Evolutionary conservation across 2,113 vertebrate species (phyloP).

Genomic region (Orthonyx spaldingii): DNA sequence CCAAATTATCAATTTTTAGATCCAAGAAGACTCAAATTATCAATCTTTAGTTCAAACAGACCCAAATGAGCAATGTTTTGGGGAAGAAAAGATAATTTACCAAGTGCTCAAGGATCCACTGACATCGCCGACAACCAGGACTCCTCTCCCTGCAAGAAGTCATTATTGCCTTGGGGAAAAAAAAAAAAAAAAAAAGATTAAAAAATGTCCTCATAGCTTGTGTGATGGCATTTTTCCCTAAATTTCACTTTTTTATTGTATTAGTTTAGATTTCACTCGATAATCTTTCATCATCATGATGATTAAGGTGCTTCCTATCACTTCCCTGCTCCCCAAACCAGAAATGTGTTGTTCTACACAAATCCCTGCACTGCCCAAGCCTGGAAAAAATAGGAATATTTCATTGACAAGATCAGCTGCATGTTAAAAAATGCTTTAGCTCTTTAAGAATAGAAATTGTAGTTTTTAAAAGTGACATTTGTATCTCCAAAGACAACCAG

Average conservation of each 20-base stretch:
- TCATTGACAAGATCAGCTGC: not conserved
- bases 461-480: too few species aligned
- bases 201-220: too few species aligned
- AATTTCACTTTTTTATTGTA: not conserved
- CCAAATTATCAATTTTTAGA: too few species aligned
- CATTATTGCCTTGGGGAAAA: too few species aligned
- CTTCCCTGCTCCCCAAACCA: not conserved
- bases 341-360: accelerated
- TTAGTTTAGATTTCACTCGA: not conserved
- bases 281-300: not conserved
- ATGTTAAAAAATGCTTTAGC: not conserved
- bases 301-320: not conserved
- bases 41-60: too few species aligned
- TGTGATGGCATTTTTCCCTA: not conserved
- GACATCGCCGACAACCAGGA: too few species aligned
- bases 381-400: accelerated
- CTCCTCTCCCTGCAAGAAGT: too few species aligned
- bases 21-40: too few species aligned
- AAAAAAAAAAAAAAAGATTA: too few species aligned
- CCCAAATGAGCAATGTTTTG: too few species aligned
- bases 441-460: not conserved
- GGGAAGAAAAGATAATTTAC: too few species aligned
- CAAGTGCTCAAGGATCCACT: too few species aligned
- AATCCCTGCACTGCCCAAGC: not conserved
- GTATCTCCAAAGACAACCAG: not conserved